Percentiles rank a stretch among this genome's conserved stretches.
phyloP scores from a whole-genome alignment of 2,888 invertebrate species.

The Heliconius hortense region DNA sequence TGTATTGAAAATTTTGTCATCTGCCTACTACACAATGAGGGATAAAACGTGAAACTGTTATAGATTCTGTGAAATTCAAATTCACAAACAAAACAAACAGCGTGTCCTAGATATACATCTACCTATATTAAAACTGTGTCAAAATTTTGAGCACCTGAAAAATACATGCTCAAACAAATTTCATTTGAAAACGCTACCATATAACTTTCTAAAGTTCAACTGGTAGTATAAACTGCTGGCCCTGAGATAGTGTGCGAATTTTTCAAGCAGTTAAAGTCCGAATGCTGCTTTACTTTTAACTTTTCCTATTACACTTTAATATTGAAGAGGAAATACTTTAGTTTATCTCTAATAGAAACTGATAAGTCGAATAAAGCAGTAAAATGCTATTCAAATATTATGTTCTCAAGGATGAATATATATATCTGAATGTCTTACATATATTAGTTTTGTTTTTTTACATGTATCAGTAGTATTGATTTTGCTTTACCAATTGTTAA shows the following conservation, averaged over 20 bases:
- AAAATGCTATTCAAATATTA: not conserved
- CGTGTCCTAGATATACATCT: not conserved
- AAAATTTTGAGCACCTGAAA: slow-evolving; percentile 15
- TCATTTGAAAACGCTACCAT: slow-evolving; percentile 34
- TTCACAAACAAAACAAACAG: too few relatives aligned
- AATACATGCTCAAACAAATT: slow-evolving; percentile 28
- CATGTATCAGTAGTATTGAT: too few relatives aligned
- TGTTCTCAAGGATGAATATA: not conserved
- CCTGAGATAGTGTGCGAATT: slow-evolving; percentile 41
- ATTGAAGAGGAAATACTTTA: slow-evolving; percentile 18
- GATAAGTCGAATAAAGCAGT: slow-evolving; percentile 6
- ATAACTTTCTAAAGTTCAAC: slow-evolving; percentile 38
- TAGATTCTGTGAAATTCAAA: too few relatives aligned
- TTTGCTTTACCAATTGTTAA: too few relatives aligned
- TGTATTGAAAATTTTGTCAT: not conserved
- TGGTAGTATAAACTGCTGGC: slow-evolving; percentile 38
- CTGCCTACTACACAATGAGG: not conserved
- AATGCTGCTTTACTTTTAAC: slow-evolving; percentile 34
- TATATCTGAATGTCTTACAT: too few relatives aligned
- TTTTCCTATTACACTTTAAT: slow-evolving; percentile 28
- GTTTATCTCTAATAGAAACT: slow-evolving; percentile 23
- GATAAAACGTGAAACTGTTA: not conserved
- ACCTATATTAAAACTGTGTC: not conserved
- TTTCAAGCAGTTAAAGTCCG: slow-evolving; percentile 40
- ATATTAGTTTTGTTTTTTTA: too few relatives aligned